Base-by-base conservation (phyloP, 2,888 invertebrate species). In the Agrochola macilenta region DNA sequence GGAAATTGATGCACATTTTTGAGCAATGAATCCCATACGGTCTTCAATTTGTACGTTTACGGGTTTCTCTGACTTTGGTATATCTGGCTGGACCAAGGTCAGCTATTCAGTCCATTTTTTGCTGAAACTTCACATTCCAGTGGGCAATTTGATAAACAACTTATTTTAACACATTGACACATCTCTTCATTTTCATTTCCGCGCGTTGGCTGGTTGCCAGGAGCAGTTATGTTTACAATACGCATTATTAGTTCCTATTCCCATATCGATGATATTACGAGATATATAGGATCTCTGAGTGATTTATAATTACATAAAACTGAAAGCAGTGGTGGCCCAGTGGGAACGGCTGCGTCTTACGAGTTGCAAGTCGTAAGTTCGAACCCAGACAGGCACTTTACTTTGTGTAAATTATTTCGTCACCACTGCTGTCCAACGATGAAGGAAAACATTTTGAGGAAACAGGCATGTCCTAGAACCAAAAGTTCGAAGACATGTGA, bases 181-280 rank as follows among this genome's bases (percentile, higher is more conserved):
- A 49, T 39, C 12, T 69, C 77, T 60, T 23, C 7, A 14, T 49
- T 11, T 61, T 26, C 39, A 60, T 43, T 30, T 75, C 20, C 14
- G n/a, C 23, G 26, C 2, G 12, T 60, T 70, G 69, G 79, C 70
- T 49, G 7, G 7, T 14, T 57, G 83, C 78, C 83, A 83, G 23
- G 1, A n/a, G n/a, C 66, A 49, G 26, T 63, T 58, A 54, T 68
- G 61, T 68, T 58, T 71, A 78, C 43, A 68, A 66, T 23, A 52
- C n/a, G 2, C 26, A 23, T 35, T 9, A 30, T 73, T 46, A 49
- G 66, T 49, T 80, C 23, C 43, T 49, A 57, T 58, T 46, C 26
- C 23, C 46, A 52, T 58, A 14, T 57, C 63, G 5, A 58, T 23
- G 49, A 43, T 26, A 61, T 61, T 61, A 26, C 20, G 14, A 60